phyloP scores from a whole-genome alignment of 2,113 vertebrate species.

The cat (Felis catus) region F.catus_Fca126_mat1.0 CM031413.1:76216001-76216500 shows the following conservation, averaged over 20 bases:
- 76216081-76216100: not conserved
- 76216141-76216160: not conserved
- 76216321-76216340: not conserved
- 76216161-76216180: not conserved
- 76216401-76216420: not conserved
- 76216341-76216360: not conserved
- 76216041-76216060: not conserved
- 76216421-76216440: not conserved
- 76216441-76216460: conserved; percentile 25
- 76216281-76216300: not conserved
- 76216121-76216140: not conserved
- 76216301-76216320: not conserved
- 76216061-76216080: not conserved
- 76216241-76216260: not conserved
- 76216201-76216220: not conserved
- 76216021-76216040: not conserved
- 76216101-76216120: not conserved
- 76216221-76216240: not conserved
- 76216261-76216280: not conserved
- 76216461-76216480: not conserved
- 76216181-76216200: not conserved
- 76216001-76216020: not conserved
- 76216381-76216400: not conserved
- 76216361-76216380: not conserved
- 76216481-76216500: not conserved